These are phyloP conservation scores for Melanogrammus aeglefinus DNA, from an alignment of 2,797 vertebrate species.

Conservation along the genomic window DNA sequence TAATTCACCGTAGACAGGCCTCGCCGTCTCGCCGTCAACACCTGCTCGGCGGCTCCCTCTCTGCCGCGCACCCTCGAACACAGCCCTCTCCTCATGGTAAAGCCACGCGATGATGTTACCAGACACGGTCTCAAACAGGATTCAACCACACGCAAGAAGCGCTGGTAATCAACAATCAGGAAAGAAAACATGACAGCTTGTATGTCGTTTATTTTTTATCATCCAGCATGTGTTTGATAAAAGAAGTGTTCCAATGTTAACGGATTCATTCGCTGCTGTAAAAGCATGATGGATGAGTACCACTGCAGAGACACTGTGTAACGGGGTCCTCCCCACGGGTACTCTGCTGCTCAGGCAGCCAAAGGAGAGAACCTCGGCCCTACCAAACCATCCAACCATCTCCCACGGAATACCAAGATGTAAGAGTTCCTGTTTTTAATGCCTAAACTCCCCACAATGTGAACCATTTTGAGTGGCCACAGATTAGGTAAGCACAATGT, in stretches of 20 bases:
- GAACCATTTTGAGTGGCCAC: background rate
- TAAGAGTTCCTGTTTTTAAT: background rate
- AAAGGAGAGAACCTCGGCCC: too few species aligned
- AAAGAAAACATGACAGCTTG: background rate
- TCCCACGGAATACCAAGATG: background rate
- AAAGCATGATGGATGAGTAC: background rate
- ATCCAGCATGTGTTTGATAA: background rate
- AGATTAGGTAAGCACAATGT: too few species aligned
- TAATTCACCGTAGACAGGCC: conserved; percentile 43
- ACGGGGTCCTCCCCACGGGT: background rate
- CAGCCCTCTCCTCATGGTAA: conserved; percentile 33
- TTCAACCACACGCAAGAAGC: background rate
- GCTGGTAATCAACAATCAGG: background rate
- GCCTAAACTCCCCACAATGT: background rate
- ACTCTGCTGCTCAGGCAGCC: background rate
- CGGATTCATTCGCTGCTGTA: background rate
- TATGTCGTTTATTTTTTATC: background rate
- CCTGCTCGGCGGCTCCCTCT: conserved; percentile 37
- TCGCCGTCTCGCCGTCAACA: conserved; percentile 35
- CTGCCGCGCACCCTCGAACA: conserved; percentile 19
- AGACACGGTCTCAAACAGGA: background rate
- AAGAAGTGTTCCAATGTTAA: background rate
- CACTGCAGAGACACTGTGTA: background rate
- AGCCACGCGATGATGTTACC: conserved; percentile 8
- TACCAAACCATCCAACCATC: background rate